A percentile compares a stretch with the other conserved stretches of the same genome.
These are phyloP conservation scores for Alexandromys fortis DNA, from an alignment of 2,113 vertebrate genomes.

Conservation along the genomic window DNA sequence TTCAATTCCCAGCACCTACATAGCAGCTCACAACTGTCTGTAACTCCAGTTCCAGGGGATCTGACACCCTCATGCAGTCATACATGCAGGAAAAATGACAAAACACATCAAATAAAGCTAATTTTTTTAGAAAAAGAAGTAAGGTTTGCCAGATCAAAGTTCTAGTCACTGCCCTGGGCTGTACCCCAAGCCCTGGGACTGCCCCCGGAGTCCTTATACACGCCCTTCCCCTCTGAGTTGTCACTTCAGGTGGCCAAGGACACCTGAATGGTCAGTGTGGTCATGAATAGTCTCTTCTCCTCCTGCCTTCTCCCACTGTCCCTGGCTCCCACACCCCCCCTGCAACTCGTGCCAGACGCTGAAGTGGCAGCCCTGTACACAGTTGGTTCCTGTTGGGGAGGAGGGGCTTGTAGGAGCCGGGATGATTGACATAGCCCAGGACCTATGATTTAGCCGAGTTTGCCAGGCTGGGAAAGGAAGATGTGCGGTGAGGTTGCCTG, in stretches of 20 bases:
- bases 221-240: neutral
- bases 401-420: neutral
- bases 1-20: neutral
- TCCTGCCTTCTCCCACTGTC: too few species aligned
- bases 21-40: neutral
- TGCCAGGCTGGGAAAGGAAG: too few species aligned
- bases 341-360: neutral
- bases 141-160: neutral
- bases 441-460: too few species aligned
- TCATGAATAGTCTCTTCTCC: neutral
- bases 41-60: neutral
- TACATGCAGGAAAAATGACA: neutral
- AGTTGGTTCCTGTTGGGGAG: neutral
- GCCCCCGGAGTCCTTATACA: neutral
- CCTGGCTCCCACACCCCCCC: neutral
- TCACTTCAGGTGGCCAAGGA: neutral
- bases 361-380: neutral
- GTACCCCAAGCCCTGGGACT: neutral
- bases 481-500: too few species aligned
- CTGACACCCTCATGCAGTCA: neutral
- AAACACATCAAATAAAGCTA: neutral
- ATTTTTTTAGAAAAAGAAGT: neutral
- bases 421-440: neutral
- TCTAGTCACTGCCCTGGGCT: neutral
- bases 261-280: too few species aligned